Conservation (phyloP, 2,797 vertebrate genomes). For the Manis javanica region DNA sequence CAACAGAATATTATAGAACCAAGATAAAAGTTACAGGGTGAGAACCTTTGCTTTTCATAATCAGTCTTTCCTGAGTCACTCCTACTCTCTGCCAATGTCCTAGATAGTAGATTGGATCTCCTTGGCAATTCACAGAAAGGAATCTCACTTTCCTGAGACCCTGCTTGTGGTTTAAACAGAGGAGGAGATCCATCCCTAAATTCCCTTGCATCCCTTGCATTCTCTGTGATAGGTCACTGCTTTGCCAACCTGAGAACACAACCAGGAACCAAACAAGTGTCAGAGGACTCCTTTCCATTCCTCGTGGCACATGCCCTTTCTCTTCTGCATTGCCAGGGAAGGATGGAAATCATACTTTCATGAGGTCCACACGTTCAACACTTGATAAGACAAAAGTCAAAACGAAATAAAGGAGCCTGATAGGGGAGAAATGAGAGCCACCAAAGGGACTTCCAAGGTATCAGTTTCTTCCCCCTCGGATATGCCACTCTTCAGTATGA, state of each 20-base stretch:
- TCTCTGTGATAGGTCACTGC: neutral
- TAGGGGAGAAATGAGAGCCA: neutral
- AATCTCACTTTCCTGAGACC: neutral
- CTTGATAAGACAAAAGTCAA: neutral
- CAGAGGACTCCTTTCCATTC: neutral
- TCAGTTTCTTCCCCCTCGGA: neutral
- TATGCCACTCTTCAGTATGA: neutral
- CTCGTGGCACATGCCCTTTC: neutral
- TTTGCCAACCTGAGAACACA: neutral
- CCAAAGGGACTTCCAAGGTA: neutral
- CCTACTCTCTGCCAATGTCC: rapidly evolving
- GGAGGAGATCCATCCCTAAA: neutral
- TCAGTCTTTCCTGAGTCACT: neutral
- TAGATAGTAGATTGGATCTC: neutral
- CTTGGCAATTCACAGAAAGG: neutral
- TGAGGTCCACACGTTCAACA: neutral
- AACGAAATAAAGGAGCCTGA: neutral
- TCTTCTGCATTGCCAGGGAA: neutral
- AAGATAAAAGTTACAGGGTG: too few relatives aligned
- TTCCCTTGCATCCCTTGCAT: neutral
- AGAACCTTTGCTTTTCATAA: neutral
- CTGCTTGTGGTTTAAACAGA: neutral
- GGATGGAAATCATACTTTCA: neutral
- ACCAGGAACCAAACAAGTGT: neutral
- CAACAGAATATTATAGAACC: too few relatives aligned